Base-by-base conservation (phyloP, 1,140 invertebrate species). In the Microplitis demolitor region DNA sequence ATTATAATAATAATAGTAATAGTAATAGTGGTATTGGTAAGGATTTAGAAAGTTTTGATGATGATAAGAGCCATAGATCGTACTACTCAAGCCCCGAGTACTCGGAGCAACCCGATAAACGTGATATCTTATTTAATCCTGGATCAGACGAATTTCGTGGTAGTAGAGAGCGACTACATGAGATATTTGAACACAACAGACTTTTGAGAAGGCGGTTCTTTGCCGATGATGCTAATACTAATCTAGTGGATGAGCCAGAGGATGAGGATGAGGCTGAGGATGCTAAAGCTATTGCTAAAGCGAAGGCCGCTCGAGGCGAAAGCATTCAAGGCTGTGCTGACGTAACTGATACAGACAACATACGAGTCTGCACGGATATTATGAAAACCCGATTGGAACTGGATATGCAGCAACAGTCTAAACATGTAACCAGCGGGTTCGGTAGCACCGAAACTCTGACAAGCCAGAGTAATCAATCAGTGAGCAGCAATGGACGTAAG, bases 401-500 rank as follows among this genome's bases (percentile, higher is more conserved):
- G 31, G 64, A 74, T 5, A 66, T 64, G 13, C 61, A n/a, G n/a
- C 78, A 75, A 9, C 74, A 72, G 14, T 13, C 11, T 24, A 54
- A n/a, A 8, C 39, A 45, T 3, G 16, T 24, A n/a, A 56, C 72
- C 2, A 64, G 64, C 14, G 82, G 84, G 3, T 87, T 86, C n/a
- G 86, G 86, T 0, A 87, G 86, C 54, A 87, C 84, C 0, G 86
- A 87, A 64, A 87, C 85, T 0, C 74, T 87, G 11, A 83, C 82
- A 5, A 87, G 85, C 50, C 86, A 86, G 54, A 87, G 85, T 67
- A 87, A 87, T 62, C 83, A 85, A 13, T 87, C 85, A 0, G 84
- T 84, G 14, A 85, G 83, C 61, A 77, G 74, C 6, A 84, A 79
- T 50, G 85, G 81, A 0, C 66, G 83, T 3, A 87, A 84, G 58